Percentiles rank a stretch among this genome's conserved stretches.
phyloP scores from a whole-genome alignment of 2,888 invertebrate species.

The Gastrophysa polygoni region DNA sequence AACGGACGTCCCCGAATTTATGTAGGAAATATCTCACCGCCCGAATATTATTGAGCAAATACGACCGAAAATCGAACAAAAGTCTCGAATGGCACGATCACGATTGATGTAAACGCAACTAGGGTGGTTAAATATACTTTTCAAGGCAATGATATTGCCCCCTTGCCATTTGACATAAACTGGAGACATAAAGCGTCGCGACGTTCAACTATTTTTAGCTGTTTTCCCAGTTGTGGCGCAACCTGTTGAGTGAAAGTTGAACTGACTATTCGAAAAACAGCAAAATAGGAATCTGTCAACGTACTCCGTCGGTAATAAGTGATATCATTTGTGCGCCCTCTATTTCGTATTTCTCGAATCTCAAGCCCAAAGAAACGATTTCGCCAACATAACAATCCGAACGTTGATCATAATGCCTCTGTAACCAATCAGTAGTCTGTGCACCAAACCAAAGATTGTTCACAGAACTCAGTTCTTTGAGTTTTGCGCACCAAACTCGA shows the following conservation, averaged over 20 bases:
- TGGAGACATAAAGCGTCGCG: constrained; percentile 33
- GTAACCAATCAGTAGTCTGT: no score
- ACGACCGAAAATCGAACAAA: constrained; percentile 26
- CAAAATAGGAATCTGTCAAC: no score
- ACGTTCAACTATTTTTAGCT: constrained; percentile 19
- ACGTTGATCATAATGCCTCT: no score
- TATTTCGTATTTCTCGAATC: no score
- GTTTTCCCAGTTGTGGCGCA: neutral
- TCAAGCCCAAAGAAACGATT: no score
- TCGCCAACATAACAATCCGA: no score
- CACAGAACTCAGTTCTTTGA: no score
- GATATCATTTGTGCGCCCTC: no score
- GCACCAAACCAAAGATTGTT: no score
- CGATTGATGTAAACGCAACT: neutral
- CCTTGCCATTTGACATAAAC: constrained; percentile 34
- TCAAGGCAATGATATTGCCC: constrained; percentile 27
- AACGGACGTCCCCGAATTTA: constrained; percentile 7
- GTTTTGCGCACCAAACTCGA: no score
- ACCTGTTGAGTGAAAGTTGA: neutral
- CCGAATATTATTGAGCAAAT: constrained; percentile 26
- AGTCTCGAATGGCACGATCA: neutral
- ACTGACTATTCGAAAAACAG: no score
- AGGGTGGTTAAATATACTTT: constrained; percentile 19
- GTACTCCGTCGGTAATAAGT: no score
- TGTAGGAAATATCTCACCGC: neutral